Conservation (phyloP, 1,140 invertebrate species). For the Oreohelix idahoensis region DNA sequence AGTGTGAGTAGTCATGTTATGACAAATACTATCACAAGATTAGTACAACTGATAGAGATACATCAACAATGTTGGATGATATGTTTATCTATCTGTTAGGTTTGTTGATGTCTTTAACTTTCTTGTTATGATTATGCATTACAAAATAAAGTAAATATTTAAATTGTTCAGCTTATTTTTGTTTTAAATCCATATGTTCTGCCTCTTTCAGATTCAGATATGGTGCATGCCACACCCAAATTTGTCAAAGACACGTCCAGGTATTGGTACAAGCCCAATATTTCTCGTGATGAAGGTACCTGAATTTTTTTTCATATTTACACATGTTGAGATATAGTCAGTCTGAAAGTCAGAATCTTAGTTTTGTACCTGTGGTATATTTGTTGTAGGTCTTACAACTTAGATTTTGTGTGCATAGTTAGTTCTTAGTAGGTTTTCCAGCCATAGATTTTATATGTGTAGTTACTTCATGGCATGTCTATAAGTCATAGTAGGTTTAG, state of each 20-base stretch:
- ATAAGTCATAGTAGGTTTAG: no score
- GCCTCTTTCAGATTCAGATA: slow-evolving; percentile 75
- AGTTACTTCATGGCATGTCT: no score
- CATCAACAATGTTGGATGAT: neutral
- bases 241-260: slow-evolving; percentile 93
- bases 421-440: no score
- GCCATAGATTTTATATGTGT: no score
- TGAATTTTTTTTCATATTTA: no score
- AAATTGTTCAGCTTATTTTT: neutral
- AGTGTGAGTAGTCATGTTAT: neutral
- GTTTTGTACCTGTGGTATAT: no score
- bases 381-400: no score
- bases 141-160: neutral
- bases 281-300: slow-evolving; percentile 94
- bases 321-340: no score
- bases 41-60: neutral
- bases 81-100: slow-evolving; percentile 5
- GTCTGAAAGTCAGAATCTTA: no score
- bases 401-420: no score
- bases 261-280: slow-evolving; percentile 98
- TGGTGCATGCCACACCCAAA: slow-evolving; percentile 91
- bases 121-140: no score
- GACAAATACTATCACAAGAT: neutral
- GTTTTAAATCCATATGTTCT: neutral
- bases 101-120: neutral